phyloP scores from a whole-genome alignment of 2,797 vertebrate genomes.

The Zalophus californianus region DNA sequence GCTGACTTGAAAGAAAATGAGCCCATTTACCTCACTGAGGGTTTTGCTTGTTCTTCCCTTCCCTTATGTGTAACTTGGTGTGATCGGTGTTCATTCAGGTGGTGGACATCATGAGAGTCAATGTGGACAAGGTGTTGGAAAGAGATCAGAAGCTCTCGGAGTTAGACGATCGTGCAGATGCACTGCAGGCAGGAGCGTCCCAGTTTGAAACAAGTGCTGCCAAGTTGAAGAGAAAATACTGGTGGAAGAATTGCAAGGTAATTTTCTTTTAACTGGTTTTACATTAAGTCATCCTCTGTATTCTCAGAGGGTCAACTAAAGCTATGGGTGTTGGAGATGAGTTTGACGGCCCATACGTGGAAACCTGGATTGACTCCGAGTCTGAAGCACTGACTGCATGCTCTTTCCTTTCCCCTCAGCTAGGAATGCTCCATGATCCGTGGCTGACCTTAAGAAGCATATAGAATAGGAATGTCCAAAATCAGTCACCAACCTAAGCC shows the following conservation, averaged over 20 bases:
- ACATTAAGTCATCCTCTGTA: neutral
- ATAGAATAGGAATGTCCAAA: neutral
- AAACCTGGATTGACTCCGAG: neutral
- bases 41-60: neutral
- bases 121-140: constrained; percentile 91
- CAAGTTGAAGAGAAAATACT: constrained; percentile 91
- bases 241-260: constrained; percentile 93
- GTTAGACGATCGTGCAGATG: constrained; percentile 89
- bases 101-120: constrained; percentile 92
- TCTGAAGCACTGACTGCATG: neutral
- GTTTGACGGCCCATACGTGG: neutral
- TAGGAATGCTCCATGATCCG: neutral
- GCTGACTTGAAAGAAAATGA: neutral
- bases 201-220: constrained; percentile 91
- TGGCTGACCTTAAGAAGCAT: neutral
- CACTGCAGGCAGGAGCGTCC: constrained; percentile 90
- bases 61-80: neutral
- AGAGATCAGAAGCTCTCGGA: constrained; percentile 90
- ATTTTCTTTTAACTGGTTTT: neutral
- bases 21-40: neutral
- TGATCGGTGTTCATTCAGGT: constrained; percentile 78
- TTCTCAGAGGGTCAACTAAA: neutral
- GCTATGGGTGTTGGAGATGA: neutral
- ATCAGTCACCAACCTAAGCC: neutral
- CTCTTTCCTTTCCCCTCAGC: neutral